Evolutionary conservation across 2,797 vertebrate genomes (phyloP).

Genomic region (Masticophis lateralis): DNA sequence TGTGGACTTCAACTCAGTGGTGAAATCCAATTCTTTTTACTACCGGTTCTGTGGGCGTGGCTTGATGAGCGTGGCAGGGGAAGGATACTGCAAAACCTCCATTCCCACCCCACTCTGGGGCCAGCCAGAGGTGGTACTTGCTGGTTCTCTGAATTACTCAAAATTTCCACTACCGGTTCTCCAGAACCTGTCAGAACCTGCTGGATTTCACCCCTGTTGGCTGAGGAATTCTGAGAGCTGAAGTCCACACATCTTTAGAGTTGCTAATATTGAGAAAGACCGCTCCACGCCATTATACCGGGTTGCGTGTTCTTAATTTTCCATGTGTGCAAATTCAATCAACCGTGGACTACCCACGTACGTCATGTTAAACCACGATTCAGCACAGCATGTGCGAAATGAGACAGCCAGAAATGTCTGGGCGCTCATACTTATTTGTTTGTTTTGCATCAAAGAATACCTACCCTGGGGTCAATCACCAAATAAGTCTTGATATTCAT

Average conservation of each 20-base stretch:
- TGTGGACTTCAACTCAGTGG: background rate
- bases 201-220: background rate
- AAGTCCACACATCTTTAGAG: background rate
- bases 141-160: too few species aligned
- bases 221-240: background rate
- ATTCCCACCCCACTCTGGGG: too few species aligned
- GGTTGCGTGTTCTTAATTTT: background rate
- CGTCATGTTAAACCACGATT: background rate
- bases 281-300: background rate
- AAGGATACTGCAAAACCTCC: too few species aligned
- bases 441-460: conserved; percentile 34
- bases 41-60: too few species aligned
- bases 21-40: too few species aligned
- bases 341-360: background rate
- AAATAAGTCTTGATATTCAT: conserved; percentile 89
- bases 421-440: too few species aligned
- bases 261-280: background rate
- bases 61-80: too few species aligned
- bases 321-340: background rate
- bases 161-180: too few species aligned
- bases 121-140: too few species aligned
- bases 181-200: too few species aligned
- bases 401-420: background rate
- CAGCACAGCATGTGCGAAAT: background rate
- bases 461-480: conserved; percentile 95